phyloP scores from a whole-genome alignment of 1,140 invertebrate genomes.

The Samia ricini region DNA sequence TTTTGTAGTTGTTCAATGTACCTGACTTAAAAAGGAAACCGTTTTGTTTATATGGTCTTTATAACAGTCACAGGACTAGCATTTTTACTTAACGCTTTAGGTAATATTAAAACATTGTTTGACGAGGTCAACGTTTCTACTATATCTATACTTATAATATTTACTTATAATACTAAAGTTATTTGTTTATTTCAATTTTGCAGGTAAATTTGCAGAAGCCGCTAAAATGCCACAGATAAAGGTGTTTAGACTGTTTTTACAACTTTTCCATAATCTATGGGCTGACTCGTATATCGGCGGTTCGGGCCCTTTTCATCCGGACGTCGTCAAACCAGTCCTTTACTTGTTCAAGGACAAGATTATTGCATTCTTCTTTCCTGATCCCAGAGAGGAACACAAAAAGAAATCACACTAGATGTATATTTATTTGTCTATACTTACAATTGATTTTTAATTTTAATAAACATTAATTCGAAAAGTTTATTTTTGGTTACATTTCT shows the following conservation, averaged over 20 bases:
- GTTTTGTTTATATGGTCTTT: no score
- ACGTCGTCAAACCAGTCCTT: constrained; percentile 33
- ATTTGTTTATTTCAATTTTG: not conserved
- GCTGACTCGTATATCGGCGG: constrained; percentile 29
- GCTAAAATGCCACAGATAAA: constrained; percentile 39
- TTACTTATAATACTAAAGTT: no score
- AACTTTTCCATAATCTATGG: constrained; percentile 38
- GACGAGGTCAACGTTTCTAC: no score
- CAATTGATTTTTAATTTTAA: not conserved
- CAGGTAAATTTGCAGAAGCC: constrained; percentile 42
- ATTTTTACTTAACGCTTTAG: no score
- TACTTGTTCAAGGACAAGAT: constrained; percentile 30
- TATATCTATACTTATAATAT: no score
- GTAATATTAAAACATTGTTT: no score
- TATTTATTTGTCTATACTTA: not conserved
- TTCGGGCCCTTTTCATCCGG: constrained; percentile 33
- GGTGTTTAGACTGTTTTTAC: constrained; percentile 34
- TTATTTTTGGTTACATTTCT: no score
- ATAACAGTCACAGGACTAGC: no score
- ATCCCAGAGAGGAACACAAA: constrained; percentile 8
- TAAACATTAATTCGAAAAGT: no score
- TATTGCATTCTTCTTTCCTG: constrained; percentile 38
- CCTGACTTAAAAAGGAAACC: no score
- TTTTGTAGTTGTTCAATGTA: no score
- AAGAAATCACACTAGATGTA: constrained; percentile 6